phyloP scores from a whole-genome alignment of 2,888 invertebrate species.

The Cerastis rubricosa region DNA sequence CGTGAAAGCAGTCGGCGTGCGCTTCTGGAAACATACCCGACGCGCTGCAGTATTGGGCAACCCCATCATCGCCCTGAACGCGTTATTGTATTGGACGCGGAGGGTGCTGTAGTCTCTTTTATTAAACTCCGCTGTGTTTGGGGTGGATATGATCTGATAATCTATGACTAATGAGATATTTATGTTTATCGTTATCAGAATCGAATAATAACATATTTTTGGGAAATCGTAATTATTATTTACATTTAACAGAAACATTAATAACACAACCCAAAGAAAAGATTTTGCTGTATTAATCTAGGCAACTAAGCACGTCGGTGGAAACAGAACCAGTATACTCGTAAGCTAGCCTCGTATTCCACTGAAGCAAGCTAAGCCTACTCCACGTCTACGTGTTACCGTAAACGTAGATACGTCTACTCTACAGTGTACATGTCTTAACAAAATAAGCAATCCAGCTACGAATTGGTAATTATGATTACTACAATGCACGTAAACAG shows the following conservation, averaged over 20 bases:
- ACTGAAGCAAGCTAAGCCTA: background rate
- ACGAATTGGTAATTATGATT: background rate
- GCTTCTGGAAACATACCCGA: too few species aligned
- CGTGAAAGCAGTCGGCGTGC: too few species aligned
- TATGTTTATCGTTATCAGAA: conserved; percentile 23
- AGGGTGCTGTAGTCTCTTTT: too few species aligned
- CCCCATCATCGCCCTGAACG: too few species aligned
- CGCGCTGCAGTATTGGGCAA: too few species aligned
- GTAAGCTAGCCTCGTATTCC: background rate
- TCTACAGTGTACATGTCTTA: background rate
- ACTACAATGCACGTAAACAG: background rate
- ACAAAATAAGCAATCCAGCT: background rate
- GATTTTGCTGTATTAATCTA: background rate
- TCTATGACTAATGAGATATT: conserved; percentile 29
- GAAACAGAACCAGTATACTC: background rate
- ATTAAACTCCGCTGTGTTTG: background rate
- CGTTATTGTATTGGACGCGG: too few species aligned
- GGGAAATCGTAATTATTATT: background rate
- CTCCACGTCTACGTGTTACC: background rate
- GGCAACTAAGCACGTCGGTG: background rate
- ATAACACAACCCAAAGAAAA: background rate
- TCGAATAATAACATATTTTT: conserved; percentile 1
- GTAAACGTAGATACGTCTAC: background rate
- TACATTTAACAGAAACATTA: background rate
- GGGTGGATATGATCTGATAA: background rate